phyloP scores from a whole-genome alignment of 2,888 invertebrate species.

The Baronia brevicornis region DNA sequence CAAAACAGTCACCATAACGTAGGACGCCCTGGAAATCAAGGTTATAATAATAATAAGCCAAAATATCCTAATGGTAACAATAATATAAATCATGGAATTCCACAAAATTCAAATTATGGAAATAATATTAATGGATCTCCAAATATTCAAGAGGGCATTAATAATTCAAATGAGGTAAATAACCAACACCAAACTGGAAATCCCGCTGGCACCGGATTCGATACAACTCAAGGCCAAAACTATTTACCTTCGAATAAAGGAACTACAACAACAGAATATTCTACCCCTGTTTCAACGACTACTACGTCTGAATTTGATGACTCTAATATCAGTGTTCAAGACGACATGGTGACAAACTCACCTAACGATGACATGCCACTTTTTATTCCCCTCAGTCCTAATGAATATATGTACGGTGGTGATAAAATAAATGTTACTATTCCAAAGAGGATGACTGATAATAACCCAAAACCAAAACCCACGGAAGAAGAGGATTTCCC shows the following conservation, averaged over 20 bases:
- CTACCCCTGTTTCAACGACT: background rate
- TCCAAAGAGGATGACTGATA: slow-evolving; percentile 49
- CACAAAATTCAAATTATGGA: slow-evolving; percentile 8
- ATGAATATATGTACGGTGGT: slow-evolving; percentile 39
- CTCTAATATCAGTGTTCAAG: too few species aligned
- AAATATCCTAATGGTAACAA: slow-evolving; percentile 16
- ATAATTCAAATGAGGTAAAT: slow-evolving; percentile 8
- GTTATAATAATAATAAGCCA: slow-evolving; percentile 18
- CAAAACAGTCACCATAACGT: slow-evolving; percentile 18
- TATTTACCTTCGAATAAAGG: too few species aligned
- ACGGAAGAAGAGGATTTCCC: slow-evolving; percentile 39
- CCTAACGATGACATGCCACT: slow-evolving; percentile 35
- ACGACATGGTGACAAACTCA: slow-evolving; percentile 39
- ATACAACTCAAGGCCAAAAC: slow-evolving; percentile 4
- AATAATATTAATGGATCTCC: slow-evolving; percentile 4
- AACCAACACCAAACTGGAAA: slow-evolving; percentile 5
- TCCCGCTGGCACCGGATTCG: slow-evolving; percentile 5
- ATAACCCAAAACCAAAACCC: slow-evolving; percentile 28
- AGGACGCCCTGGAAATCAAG: slow-evolving; percentile 20
- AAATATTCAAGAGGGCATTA: slow-evolving; percentile 2
- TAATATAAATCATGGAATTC: slow-evolving; percentile 15
- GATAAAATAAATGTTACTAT: slow-evolving; percentile 41
- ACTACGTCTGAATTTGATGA: slow-evolving; percentile 10
- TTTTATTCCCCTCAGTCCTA: slow-evolving; percentile 47
- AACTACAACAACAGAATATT: too few species aligned